These are phyloP conservation scores for Epistrophe eligans DNA, from an alignment of 2,888 invertebrate species.

Conservation along the genomic window DNA sequence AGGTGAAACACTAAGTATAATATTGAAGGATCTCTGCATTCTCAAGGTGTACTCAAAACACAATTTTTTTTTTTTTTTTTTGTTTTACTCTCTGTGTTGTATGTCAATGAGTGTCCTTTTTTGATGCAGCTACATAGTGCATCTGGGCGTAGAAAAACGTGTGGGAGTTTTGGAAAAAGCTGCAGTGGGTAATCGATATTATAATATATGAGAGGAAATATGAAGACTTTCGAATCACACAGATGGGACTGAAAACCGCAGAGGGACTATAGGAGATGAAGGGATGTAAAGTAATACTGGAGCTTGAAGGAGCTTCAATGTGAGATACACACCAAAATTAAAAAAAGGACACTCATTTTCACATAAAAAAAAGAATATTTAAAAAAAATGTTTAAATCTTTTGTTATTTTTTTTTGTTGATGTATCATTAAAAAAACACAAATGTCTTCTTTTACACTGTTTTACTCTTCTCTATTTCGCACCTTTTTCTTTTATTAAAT, in stretches of 20 bases:
- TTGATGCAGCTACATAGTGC: slow-evolving; percentile 56
- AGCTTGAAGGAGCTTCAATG: slow-evolving; percentile 41
- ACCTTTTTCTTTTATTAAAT: slow-evolving; percentile 42
- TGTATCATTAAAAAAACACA: neutral
- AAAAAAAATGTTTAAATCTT: slow-evolving; percentile 31
- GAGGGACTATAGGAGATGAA: slow-evolving; percentile 13
- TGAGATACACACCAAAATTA: slow-evolving; percentile 49
- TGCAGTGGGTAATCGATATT: slow-evolving; percentile 64
- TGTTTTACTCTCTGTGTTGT: slow-evolving; percentile 37
- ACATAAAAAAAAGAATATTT: neutral
- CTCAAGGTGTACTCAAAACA: slow-evolving; percentile 27
- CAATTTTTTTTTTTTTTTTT: slow-evolving; percentile 32
- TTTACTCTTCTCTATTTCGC: slow-evolving; percentile 14
- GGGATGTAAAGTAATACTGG: neutral
- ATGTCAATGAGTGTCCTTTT: slow-evolving; percentile 61
- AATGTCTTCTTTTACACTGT: slow-evolving; percentile 12
- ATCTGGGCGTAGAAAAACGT: slow-evolving; percentile 20
- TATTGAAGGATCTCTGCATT: slow-evolving; percentile 22
- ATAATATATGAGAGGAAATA: slow-evolving; percentile 31
- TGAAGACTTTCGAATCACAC: slow-evolving; percentile 36
- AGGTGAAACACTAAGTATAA: neutral
- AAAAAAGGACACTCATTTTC: slow-evolving; percentile 53
- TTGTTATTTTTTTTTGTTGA: slow-evolving; percentile 42
- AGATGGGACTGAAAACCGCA: slow-evolving; percentile 28
- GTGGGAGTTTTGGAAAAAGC: slow-evolving; percentile 45